phyloP scores from a whole-genome alignment of 2,888 invertebrate genomes.

The Leptopilina myrica region DNA sequence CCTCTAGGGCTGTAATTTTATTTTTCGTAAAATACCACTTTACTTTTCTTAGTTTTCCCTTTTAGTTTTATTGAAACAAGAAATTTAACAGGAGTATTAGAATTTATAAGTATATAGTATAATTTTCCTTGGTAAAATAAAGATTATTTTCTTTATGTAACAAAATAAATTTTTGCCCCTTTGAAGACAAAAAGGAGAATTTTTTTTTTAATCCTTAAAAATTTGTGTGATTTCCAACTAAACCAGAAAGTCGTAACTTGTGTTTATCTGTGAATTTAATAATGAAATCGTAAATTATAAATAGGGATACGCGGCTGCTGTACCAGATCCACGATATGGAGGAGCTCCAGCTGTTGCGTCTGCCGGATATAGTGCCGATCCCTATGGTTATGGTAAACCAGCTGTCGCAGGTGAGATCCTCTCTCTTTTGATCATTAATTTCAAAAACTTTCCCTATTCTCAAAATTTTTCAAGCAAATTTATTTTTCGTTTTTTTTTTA shows the following conservation, averaged over 20 bases:
- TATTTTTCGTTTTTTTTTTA: too few relatives aligned
- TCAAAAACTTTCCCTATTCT: constrained; percentile 10
- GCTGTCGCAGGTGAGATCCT: constrained; percentile 66
- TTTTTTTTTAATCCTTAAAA: too few relatives aligned
- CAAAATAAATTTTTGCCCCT: too few relatives aligned
- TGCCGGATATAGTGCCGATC: constrained; percentile 72
- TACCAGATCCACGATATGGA: constrained; percentile 73
- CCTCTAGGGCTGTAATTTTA: neutral
- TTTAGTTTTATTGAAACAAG: neutral
- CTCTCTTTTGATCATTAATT: constrained; percentile 19
- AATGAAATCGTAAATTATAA: neutral
- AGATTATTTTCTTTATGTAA: too few relatives aligned
- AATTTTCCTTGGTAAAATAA: neutral
- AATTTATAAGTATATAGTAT: neutral
- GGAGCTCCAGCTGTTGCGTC: constrained; percentile 69
- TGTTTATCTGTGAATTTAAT: constrained; percentile 9
- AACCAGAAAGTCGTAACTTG: constrained; percentile 26
- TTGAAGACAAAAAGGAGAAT: too few relatives aligned
- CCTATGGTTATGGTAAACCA: constrained; percentile 74
- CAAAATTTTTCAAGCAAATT: neutral
- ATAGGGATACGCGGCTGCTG: constrained; percentile 72
- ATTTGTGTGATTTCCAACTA: neutral
- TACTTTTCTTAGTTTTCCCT: constrained; percentile 6
- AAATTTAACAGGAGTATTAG: too few relatives aligned
- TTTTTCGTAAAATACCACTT: constrained; percentile 21